These are phyloP conservation scores for Pyrocoelia pectoralis DNA, from an alignment of 2,888 invertebrate genomes.

Conservation along the genomic window DNA sequence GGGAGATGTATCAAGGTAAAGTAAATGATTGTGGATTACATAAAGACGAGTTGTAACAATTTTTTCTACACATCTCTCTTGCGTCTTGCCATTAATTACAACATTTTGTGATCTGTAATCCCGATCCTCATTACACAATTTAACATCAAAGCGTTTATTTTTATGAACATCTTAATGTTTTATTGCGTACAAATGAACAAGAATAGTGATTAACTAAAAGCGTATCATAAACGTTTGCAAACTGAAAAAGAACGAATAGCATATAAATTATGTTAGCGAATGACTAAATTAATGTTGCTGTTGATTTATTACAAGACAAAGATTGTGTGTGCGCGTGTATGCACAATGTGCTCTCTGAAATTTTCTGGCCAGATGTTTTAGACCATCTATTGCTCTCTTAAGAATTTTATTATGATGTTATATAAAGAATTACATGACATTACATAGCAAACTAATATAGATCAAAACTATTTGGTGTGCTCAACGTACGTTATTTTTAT, in stretches of 20 bases:
- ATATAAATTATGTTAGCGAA: slow-evolving; percentile 42
- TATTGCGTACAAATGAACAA: slow-evolving; percentile 24
- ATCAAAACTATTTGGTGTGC: slow-evolving; percentile 6
- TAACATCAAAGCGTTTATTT: slow-evolving; percentile 20
- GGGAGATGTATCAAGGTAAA: too few relatives aligned
- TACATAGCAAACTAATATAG: slow-evolving; percentile 12
- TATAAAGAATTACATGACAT: slow-evolving; percentile 12
- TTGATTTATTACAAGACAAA: slow-evolving; percentile 46
- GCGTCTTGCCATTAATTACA: too few relatives aligned
- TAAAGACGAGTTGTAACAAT: too few relatives aligned
- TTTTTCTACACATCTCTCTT: too few relatives aligned
- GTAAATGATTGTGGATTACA: too few relatives aligned
- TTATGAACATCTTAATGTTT: slow-evolving; percentile 17
- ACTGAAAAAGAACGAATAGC: slow-evolving; percentile 35
- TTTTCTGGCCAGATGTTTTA: slow-evolving; percentile 35
- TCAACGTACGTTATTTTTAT: not conserved
- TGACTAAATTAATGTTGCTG: slow-evolving; percentile 45
- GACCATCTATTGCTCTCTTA: slow-evolving; percentile 3
- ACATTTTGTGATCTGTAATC: not conserved
- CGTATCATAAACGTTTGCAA: slow-evolving; percentile 17
- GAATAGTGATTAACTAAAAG: slow-evolving; percentile 22
- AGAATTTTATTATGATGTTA: slow-evolving; percentile 7
- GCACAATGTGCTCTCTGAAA: slow-evolving; percentile 33
- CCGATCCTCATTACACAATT: slow-evolving; percentile 11
- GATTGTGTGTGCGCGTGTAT: slow-evolving; percentile 40